These are phyloP conservation scores for Psylliodes chrysocephalus DNA, from an alignment of 2,888 invertebrate species.

Conservation along the genomic window DNA sequence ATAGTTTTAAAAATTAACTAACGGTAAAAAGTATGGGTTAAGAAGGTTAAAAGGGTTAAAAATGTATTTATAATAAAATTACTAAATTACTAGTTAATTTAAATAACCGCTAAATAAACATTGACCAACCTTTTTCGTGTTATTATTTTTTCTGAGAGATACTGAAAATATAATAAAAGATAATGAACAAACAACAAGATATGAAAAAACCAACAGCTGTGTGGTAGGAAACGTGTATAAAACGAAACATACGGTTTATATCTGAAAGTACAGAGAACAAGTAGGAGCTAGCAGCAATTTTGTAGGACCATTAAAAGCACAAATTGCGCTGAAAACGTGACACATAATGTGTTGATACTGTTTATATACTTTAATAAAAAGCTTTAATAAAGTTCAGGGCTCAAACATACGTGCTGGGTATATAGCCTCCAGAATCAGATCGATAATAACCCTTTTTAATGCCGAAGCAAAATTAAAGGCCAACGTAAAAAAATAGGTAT, in stretches of 20 bases:
- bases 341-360: constrained; percentile 34
- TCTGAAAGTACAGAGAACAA: constrained; percentile 16
- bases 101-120: no score
- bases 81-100: no score
- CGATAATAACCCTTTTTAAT: constrained; percentile 27
- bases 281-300: constrained; percentile 27
- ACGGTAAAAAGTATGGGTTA: no score
- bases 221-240: constrained; percentile 1
- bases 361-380: constrained; percentile 38
- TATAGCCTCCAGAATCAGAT: constrained; percentile 15
- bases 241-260: constrained; percentile 11
- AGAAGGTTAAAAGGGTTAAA: no score
- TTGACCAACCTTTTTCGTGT: not conserved
- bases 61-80: no score
- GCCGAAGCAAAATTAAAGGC: not conserved
- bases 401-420: constrained; percentile 31
- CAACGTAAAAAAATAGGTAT: no score
- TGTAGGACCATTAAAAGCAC: constrained; percentile 30
- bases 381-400: constrained; percentile 38
- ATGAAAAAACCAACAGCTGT: constrained; percentile 11
- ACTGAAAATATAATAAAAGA: not conserved
- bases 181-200: not conserved
- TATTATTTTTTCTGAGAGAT: not conserved
- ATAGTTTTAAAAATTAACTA: no score
- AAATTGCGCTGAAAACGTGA: constrained; percentile 37